Evolutionary conservation across 2,888 invertebrate species (phyloP).

Genomic region (Strigamia transsilvanica): DNA sequence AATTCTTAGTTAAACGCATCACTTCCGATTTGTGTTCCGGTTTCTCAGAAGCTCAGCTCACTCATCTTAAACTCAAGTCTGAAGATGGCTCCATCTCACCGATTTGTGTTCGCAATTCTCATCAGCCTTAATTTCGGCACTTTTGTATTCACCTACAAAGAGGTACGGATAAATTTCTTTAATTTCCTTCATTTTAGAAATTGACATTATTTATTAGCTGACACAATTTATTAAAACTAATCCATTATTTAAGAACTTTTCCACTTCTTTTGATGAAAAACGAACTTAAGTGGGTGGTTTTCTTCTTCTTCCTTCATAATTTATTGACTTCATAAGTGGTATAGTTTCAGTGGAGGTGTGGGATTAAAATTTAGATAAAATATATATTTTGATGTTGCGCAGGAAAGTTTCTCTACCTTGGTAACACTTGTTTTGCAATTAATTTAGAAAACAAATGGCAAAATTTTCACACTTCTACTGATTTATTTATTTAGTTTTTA

Average conservation of each 20-base stretch:
- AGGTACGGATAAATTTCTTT: not conserved
- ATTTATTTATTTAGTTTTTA: not conserved
- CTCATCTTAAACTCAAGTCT: not conserved
- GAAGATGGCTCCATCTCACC: constrained; percentile 39
- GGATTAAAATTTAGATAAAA: not conserved
- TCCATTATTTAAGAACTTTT: not conserved
- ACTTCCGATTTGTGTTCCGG: constrained; percentile 32
- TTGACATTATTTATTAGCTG: constrained; percentile 17
- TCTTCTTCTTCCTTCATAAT: not conserved
- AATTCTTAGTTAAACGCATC: constrained; percentile 28
- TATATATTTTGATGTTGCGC: not conserved
- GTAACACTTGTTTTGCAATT: not conserved
- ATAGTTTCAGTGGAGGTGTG: not conserved
- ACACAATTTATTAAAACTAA: not conserved
- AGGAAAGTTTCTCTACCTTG: constrained; percentile 20
- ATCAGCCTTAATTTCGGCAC: not conserved
- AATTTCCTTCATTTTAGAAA: not conserved
- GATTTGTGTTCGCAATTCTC: not conserved
- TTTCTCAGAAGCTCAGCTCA: constrained; percentile 41
- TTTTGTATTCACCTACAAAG: not conserved
- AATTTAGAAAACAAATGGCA: not conserved
- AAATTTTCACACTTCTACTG: not conserved
- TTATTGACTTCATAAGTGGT: not conserved
- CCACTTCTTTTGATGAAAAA: constrained; percentile 3
- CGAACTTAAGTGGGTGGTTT: not conserved